These are phyloP conservation scores for Terrapene triunguis DNA, from an alignment of 2,113 vertebrate genomes.

Conservation along the genomic window DNA sequence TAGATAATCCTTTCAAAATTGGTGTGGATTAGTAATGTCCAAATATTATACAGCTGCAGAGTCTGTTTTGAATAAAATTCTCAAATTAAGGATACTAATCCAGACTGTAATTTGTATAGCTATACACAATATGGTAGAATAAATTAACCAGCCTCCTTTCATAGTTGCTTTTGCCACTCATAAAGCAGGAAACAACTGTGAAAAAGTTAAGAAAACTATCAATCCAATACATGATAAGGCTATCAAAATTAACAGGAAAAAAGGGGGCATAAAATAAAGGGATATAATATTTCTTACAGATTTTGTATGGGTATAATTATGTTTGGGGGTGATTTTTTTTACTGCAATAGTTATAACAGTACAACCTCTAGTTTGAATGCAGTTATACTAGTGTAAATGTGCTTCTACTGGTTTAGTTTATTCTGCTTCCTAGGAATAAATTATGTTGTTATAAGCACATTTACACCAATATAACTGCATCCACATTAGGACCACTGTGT, in stretches of 20 bases:
- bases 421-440: neutral
- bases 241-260: neutral
- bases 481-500: neutral
- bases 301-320: neutral
- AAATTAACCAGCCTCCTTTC: too few relatives aligned
- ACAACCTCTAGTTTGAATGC: neutral
- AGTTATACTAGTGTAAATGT: neutral
- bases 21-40: neutral
- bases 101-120: too few relatives aligned
- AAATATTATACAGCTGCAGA: neutral
- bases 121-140: too few relatives aligned
- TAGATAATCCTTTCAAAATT: neutral
- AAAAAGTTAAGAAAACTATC: too few relatives aligned
- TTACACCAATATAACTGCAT: neutral
- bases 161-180: too few relatives aligned
- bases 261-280: neutral
- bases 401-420: neutral
- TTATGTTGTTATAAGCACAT: neutral
- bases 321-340: neutral
- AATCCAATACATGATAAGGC: too few relatives aligned
- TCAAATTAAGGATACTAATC: too few relatives aligned
- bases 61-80: too few relatives aligned
- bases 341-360: neutral
- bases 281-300: neutral
- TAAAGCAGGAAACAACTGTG: too few relatives aligned